These are phyloP conservation scores for Clamator glandarius DNA, from an alignment of 2,797 vertebrate genomes.

Conservation along the genomic window DNA sequence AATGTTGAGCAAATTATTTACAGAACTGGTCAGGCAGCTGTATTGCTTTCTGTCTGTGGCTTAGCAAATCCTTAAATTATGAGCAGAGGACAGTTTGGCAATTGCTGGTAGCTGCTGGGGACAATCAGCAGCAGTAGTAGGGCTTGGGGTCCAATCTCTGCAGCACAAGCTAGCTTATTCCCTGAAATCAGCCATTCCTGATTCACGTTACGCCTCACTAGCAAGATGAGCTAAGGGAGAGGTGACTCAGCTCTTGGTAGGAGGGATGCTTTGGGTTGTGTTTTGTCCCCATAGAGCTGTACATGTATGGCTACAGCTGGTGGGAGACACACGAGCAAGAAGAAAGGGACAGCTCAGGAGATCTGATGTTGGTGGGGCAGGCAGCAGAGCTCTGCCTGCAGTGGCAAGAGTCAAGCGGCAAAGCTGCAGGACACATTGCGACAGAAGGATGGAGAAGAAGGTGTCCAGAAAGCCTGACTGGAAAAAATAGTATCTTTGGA, in stretches of 20 bases:
- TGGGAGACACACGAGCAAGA: not conserved
- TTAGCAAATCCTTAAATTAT: not conserved
- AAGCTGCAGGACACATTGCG: not conserved
- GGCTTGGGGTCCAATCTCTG: too few species aligned
- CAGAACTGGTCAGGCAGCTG: not conserved
- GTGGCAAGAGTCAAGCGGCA: not conserved
- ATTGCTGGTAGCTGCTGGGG: not conserved
- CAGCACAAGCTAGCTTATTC: not conserved
- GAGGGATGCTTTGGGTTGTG: not conserved
- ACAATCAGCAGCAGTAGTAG: not conserved
- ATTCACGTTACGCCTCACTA: not conserved
- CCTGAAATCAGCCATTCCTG: not conserved
- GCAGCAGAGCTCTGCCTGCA: not conserved
- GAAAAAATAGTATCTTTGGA: not conserved
- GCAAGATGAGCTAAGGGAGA: not conserved
- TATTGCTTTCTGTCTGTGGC: not conserved
- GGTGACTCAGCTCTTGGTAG: not conserved
- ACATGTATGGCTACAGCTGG: fast-evolving
- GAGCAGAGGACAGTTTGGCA: not conserved
- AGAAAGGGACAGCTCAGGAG: not conserved
- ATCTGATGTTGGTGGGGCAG: too few species aligned
- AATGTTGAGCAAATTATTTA: not conserved
- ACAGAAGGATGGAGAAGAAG: not conserved
- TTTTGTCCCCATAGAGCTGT: not conserved
- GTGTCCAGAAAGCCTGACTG: not conserved